These are phyloP conservation scores for Petrosia ficiformis DNA, from an alignment of 37 sponge, comb jelly and placozoan genomes.

Conservation along the genomic window DNA sequence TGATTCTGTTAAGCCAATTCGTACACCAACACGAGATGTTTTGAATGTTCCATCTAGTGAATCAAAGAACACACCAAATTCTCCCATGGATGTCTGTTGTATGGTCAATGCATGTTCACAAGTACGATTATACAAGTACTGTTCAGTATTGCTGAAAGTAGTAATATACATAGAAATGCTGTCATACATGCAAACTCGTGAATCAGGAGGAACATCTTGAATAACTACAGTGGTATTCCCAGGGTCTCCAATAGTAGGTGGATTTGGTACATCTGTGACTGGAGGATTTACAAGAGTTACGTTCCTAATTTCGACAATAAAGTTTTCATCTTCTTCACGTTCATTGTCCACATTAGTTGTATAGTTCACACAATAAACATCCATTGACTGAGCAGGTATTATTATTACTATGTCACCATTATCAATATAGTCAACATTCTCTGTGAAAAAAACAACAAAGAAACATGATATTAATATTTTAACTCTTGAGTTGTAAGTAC, in stretches of 20 bases:
- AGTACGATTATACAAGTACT: not conserved
- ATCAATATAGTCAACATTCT: no score
- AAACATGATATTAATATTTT: no score
- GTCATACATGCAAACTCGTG: not conserved
- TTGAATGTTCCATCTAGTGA: not conserved
- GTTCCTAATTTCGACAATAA: not conserved
- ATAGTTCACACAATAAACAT: not conserved
- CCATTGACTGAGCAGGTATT: not conserved
- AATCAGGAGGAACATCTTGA: not conserved
- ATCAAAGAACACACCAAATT: slow-evolving; percentile 2
- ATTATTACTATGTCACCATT: not conserved
- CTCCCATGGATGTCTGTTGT: not conserved
- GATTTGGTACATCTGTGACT: not conserved
- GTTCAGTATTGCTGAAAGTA: not conserved
- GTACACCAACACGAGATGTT: not conserved
- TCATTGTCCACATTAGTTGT: not conserved
- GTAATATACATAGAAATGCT: not conserved
- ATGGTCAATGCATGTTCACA: not conserved
- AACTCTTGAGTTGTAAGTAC: no score
- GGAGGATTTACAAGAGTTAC: not conserved
- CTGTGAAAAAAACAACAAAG: no score
- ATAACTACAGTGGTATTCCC: not conserved
- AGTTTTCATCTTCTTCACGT: not conserved
- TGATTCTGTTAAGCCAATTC: not conserved
- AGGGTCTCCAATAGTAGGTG: not conserved